Evolutionary conservation across 2,888 invertebrate genomes (phyloP), one percentile per base, ranked within the genome.

Genomic region (Synergus japonicus): DNA sequence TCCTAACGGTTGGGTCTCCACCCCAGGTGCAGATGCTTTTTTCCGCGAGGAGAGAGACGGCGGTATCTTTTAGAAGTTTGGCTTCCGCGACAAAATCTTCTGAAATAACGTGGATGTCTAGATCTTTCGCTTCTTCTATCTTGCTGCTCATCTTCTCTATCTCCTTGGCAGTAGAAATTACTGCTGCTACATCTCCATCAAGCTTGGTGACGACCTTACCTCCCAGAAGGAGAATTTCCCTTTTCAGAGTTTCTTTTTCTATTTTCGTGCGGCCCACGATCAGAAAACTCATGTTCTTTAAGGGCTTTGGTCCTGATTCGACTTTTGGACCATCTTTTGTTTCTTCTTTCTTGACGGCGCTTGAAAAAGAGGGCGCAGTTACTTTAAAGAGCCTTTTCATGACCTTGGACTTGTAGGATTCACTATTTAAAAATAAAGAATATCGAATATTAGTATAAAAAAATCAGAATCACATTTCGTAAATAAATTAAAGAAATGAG

Each of bases 1-100:
- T 90, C 81, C 94, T 92, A 8, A 90, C 91, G 13, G 92, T 89
- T 3, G 94, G 94, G 91, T 97, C 96, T 29, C 95, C 94, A 15
- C 97, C 97, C 98, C 98, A 98, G 77, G 95, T 93, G 44, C 96
- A 96, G 84, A 98, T 95, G 82, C 95, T 95, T 90, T 96, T 95
- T 85, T 95, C 94, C 81, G 94, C 94, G 76, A 97, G 95, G 7
- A 96, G 93, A 81, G 94, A 94, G 3, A 96, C 92, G 64, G 95
- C 94, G 43, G 94, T 93, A 0, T 95, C 94, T 0, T 94, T 93
- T 85, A 95, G 94, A 41, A 93, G 92, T 77, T 94, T 93, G 22
- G 94, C 95, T 82, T 95, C 94, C 81, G 96, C 95, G 0, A 98
- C 89, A 90, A 96, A 97, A 65, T 95, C 95, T 86, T 95, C 95